A percentile compares a stretch with the other conserved stretches of the same genome.
These are phyloP conservation scores for Antheraea assamensis DNA, from an alignment of 2,888 invertebrate species.

Conservation along the genomic window DNA sequence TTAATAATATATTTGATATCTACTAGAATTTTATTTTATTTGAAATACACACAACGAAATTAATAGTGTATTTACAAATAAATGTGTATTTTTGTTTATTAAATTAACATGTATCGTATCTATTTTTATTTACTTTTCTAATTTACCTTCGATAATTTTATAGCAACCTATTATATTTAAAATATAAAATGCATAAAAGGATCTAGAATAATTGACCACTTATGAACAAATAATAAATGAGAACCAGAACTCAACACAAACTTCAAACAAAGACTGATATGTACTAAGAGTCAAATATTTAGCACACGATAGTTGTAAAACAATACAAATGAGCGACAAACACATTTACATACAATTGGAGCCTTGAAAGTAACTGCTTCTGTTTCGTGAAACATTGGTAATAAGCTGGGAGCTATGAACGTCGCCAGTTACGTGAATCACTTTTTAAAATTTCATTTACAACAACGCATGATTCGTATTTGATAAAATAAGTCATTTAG, in stretches of 20 bases:
- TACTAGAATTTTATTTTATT: neutral
- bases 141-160: neutral
- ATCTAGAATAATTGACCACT: neutral
- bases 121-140: neutral
- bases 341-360: conserved; percentile 54
- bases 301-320: conserved; percentile 13
- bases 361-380: conserved; percentile 37
- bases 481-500: no score
- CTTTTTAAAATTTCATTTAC: neutral
- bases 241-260: conserved; percentile 19
- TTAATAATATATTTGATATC: neutral
- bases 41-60: no score
- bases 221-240: neutral
- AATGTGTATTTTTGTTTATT: neutral
- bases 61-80: no score
- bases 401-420: conserved; percentile 24
- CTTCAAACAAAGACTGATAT: conserved; percentile 34
- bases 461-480: neutral
- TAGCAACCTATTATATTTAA: neutral
- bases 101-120: neutral
- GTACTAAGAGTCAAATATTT: conserved; percentile 17
- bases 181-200: neutral
- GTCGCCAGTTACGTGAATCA: neutral
- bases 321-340: conserved; percentile 29
- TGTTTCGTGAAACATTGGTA: conserved; percentile 39